Evolutionary conservation across 2,888 invertebrate genomes (phyloP).

Genomic region (Cordilura impudica): DNA sequence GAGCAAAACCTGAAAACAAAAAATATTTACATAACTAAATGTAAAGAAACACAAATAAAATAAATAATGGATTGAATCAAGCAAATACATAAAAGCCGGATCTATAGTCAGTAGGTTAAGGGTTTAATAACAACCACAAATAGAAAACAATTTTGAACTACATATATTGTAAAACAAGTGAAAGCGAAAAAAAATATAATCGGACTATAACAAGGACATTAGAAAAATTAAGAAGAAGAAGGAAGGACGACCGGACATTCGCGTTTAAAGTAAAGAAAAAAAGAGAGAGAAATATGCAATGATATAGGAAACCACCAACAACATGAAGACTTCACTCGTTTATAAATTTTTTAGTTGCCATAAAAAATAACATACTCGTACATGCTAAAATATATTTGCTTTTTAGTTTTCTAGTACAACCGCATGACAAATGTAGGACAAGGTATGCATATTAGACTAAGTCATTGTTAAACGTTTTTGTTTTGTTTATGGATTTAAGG

Average conservation of each 20-base stretch:
- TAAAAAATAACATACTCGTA: neutral
- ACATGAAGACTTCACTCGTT: slow-evolving; percentile 26
- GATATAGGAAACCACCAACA: slow-evolving; percentile 33
- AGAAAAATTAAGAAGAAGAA: slow-evolving; percentile 8
- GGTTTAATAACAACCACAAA: slow-evolving; percentile 50
- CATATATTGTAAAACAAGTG: slow-evolving; percentile 21
- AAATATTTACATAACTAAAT: slow-evolving; percentile 23
- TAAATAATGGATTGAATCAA: slow-evolving; percentile 26
- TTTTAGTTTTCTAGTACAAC: slow-evolving; percentile 8
- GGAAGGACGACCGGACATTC: slow-evolving; percentile 54
- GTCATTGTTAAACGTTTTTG: slow-evolving; percentile 36
- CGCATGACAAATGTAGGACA: slow-evolving; percentile 61
- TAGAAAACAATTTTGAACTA: slow-evolving; percentile 35
- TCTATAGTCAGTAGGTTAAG: slow-evolving; percentile 56
- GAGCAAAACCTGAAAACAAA: slow-evolving; percentile 16
- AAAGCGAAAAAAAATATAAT: slow-evolving; percentile 9
- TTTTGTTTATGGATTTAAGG: neutral
- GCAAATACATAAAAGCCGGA: slow-evolving; percentile 37
- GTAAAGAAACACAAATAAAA: neutral
- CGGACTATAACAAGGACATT: slow-evolving; percentile 49
- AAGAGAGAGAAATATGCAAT: neutral
- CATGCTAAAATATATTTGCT: neutral
- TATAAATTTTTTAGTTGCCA: slow-evolving; percentile 24
- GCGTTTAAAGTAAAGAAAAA: slow-evolving; percentile 46
- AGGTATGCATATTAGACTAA: slow-evolving; percentile 63